These are phyloP conservation scores for Capreolus pygargus DNA, from an alignment of 2,113 vertebrate genomes.

Conservation along the genomic window DNA sequence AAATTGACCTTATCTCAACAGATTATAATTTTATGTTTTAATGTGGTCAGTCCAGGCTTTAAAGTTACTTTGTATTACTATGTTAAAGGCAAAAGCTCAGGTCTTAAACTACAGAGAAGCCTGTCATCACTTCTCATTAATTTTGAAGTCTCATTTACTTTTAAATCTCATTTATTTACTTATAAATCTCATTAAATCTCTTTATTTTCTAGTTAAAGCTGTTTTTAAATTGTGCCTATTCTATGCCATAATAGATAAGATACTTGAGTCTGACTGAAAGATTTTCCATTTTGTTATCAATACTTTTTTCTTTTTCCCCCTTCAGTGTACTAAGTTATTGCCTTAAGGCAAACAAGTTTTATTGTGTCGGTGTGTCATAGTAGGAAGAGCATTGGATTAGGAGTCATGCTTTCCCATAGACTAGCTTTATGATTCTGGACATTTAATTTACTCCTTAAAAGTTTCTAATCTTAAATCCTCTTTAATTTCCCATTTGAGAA, in stretches of 20 bases:
- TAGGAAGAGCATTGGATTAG: background rate
- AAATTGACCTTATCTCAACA: background rate
- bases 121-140: background rate
- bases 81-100: background rate
- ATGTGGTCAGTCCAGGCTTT: background rate
- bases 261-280: background rate
- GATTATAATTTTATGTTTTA: constrained; percentile 23
- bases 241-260: background rate
- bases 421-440: background rate
- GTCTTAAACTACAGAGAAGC: background rate
- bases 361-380: background rate
- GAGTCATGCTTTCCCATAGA: background rate
- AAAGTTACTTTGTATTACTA: constrained; percentile 1
- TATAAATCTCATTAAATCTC: background rate
- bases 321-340: background rate
- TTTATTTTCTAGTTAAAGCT: constrained; percentile 1
- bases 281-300: background rate
- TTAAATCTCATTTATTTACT: background rate
- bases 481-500: background rate
- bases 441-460: background rate
- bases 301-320: background rate
- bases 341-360: background rate
- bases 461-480: background rate
- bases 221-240: background rate
- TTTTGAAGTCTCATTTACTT: background rate